Evolutionary conservation across 2,113 vertebrate species (phyloP).

Genomic region (Capricornis sumatraensis): DNA sequence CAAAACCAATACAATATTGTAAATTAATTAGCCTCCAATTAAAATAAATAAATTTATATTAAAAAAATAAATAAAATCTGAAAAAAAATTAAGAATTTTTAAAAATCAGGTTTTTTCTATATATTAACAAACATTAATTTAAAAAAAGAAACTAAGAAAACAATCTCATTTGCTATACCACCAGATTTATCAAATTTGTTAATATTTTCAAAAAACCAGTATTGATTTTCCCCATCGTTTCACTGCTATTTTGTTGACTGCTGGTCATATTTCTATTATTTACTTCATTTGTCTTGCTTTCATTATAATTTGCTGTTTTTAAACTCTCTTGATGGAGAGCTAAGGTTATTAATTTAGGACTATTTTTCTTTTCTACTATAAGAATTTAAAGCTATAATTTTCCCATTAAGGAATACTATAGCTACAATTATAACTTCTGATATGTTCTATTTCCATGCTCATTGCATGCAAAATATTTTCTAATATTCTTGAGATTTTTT

Average conservation of each 20-base stretch:
- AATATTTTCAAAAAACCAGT: background rate
- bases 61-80: too few relatives aligned
- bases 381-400: background rate
- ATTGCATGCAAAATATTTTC: background rate
- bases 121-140: background rate
- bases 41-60: too few relatives aligned
- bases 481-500: background rate
- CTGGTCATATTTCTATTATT: background rate
- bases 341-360: background rate
- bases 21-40: too few relatives aligned
- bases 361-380: background rate
- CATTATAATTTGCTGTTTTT: background rate
- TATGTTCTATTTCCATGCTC: background rate
- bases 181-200: background rate
- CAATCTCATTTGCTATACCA: background rate
- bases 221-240: background rate
- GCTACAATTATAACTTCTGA: background rate
- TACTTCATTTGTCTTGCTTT: background rate
- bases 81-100: background rate
- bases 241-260: background rate
- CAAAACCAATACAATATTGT: too few relatives aligned
- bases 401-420: background rate
- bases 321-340: background rate
- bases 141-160: background rate
- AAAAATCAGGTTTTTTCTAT: background rate